phyloP scores from a whole-genome alignment of 1,140 invertebrate genomes.

The Sycophaga agraensis region DNA sequence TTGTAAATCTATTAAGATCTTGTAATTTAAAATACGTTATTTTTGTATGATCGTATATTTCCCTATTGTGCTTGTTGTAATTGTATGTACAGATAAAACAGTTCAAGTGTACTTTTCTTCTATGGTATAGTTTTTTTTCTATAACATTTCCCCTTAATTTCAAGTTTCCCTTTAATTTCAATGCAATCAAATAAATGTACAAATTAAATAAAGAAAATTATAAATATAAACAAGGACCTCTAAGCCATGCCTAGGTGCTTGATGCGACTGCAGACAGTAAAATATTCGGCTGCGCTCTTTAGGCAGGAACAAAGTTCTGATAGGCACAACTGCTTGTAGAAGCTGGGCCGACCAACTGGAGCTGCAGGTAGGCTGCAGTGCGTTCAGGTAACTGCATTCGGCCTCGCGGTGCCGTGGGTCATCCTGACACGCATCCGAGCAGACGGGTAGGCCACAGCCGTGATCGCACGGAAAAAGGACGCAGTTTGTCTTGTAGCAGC shows the following conservation, averaged over 20 bases:
- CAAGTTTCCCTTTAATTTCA: too few relatives aligned
- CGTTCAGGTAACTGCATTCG: slow-evolving; percentile 64
- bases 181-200: too few relatives aligned
- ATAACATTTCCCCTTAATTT: too few relatives aligned
- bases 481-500: slow-evolving; percentile 58
- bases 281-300: neutral
- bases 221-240: slow-evolving; percentile 28
- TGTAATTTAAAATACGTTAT: too few relatives aligned
- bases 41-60: too few relatives aligned
- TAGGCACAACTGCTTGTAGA: slow-evolving; percentile 61
- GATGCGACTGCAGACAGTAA: neutral
- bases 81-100: too few relatives aligned
- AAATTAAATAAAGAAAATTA: too few relatives aligned
- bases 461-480: slow-evolving; percentile 57
- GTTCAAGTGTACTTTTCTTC: too few relatives aligned
- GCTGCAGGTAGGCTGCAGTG: slow-evolving; percentile 57
- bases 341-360: slow-evolving; percentile 54
- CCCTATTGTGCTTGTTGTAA: too few relatives aligned
- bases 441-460: slow-evolving; percentile 64
- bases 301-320: slow-evolving; percentile 51
- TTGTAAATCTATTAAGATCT: too few relatives aligned
- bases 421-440: slow-evolving; percentile 61
- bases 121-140: too few relatives aligned
- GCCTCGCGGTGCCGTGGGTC: slow-evolving; percentile 53
- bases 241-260: slow-evolving; percentile 20